Evolutionary conservation across 1,140 invertebrate species (phyloP).

Genomic region (Euwallacea fornicatus): DNA sequence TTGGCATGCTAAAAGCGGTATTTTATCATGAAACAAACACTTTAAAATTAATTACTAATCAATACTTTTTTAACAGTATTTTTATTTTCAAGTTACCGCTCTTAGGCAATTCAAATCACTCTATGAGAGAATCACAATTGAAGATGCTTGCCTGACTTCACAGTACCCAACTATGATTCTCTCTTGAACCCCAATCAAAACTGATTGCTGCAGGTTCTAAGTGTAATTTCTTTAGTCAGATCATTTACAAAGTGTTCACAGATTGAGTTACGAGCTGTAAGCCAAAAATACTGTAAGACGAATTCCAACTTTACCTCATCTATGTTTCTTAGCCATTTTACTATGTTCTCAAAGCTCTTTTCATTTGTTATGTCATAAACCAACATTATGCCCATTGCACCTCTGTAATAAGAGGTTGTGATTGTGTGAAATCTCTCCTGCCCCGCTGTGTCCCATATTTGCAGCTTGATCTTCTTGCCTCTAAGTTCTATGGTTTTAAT

Average conservation of each 20-base stretch:
- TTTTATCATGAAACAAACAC: not conserved
- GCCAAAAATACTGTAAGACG: not conserved
- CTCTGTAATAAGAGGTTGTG: slow-evolving; percentile 96
- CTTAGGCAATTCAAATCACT: too few species aligned
- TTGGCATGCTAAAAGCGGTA: slow-evolving; percentile 83
- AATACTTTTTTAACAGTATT: not conserved
- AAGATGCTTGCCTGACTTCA: too few species aligned
- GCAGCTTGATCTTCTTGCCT: slow-evolving; percentile 97
- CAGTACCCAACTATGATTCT: too few species aligned
- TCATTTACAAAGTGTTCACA: too few species aligned
- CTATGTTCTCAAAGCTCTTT: slow-evolving; percentile 98
- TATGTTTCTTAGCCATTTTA: slow-evolving; percentile 98
- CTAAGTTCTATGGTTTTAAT: slow-evolving; percentile 97
- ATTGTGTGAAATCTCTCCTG: slow-evolving; percentile 97
- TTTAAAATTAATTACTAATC: not conserved
- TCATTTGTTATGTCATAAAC: slow-evolving; percentile 98
- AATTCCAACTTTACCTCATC: slow-evolving; percentile 74
- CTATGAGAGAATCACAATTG: too few species aligned
- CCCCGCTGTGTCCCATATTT: slow-evolving; percentile 97
- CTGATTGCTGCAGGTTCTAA: too few species aligned
- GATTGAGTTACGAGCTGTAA: too few species aligned
- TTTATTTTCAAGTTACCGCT: not conserved
- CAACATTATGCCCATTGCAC: slow-evolving; percentile 98
- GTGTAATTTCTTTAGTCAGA: too few species aligned
- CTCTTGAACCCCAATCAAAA: too few species aligned